Evolutionary conservation across 2,113 vertebrate species (phyloP), one percentile per base, ranked within the genome.

Genomic region (Lepidothrix coronata): DNA sequence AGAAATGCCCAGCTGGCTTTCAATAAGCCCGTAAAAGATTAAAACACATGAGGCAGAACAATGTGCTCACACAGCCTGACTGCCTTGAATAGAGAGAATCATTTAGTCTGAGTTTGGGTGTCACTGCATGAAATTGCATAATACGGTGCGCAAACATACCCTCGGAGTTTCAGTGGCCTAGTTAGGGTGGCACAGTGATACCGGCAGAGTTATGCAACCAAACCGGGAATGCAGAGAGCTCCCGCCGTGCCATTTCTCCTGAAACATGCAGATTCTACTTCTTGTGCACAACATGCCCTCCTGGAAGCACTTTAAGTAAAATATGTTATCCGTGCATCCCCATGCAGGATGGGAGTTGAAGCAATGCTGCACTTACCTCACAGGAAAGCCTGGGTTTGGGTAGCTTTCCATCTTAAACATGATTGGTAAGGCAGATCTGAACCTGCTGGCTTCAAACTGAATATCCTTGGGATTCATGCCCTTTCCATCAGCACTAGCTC

Each of bases 141-240:
- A 96, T 92, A 37, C 0, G 0, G 80, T n/a, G 76, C 8, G 2
- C 79, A 75, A 65, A 59, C 57, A 85, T 52, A 91, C 76, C 91
- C 84, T 81, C 5, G 67, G 95, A 96, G 82, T 88, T 80, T 67
- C 11, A 35, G 75, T 94, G 95, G 67, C 95, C 94, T 96, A 97
- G 44, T 94, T 97, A 92, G 59, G 82, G 90, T 88, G 85, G 55
- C 6, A 65, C 63, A 58, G 79, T 21, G 67, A 77, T 66, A 93
- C 88, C 84, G 79, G 91, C 94, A 85, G 85, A 74, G 84, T 97
- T 97, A 97, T 31, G 80, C 94, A 97, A 97, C 73, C 48, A 72
- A 46, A 59, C 5, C 0, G 0, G 83, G 79, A 59, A 55, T 6
- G 48, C 59, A 78, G 76, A 58, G 4, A 75, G 52, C 52, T 86